Base-by-base conservation (phyloP, 2,888 invertebrate genomes). In the Rotaria macrura region DNA sequence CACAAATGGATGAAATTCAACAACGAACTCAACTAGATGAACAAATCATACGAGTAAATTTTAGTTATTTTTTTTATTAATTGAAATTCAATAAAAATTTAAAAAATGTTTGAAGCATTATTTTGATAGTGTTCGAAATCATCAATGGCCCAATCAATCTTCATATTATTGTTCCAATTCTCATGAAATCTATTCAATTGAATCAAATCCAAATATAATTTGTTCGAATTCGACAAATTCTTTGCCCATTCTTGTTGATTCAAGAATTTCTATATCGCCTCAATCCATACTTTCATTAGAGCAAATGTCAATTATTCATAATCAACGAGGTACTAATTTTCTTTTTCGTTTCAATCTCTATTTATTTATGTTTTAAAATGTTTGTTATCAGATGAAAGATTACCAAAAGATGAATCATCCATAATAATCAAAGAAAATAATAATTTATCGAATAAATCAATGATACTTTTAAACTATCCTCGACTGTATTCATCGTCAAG, bases 1-100 rank as follows among this genome's bases (percentile, higher is more conserved):
- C 79, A 4, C 79, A 79, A 79, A 79, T 79, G 79, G 79, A 79
- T 43, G 79, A 79, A 79, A 79, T 79, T n/a, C 79, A 79, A 43
- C 43, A 43, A n/a, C 38, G 79, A 43, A 79, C 79, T 43, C 79
- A 79, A 79, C 43, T 79, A 12, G 79, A 79, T 43, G 79, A 79
- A 79, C 79, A 79, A 79, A 79, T 79, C 23, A 79, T 79, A 20
- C 65, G 65, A 65, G 65, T 65, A 65, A 34, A 34, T 20, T 14
- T 34, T 49, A 14, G 17, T 43, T 43, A 49, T 2, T 49, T 7
- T 7, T 14, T 7, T 49, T 7, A 9, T 49, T 7, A 14, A 14
- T 7, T 49, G 17, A 49, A 49, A 49, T 47, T 9, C 47, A 49
- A 49, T 14, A 49, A 10, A 49, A 14, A 49, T 49, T 49, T 10